These are phyloP conservation scores for Iguana delicatissima DNA, from an alignment of 2,797 vertebrate genomes.

Conservation along the genomic window DNA sequence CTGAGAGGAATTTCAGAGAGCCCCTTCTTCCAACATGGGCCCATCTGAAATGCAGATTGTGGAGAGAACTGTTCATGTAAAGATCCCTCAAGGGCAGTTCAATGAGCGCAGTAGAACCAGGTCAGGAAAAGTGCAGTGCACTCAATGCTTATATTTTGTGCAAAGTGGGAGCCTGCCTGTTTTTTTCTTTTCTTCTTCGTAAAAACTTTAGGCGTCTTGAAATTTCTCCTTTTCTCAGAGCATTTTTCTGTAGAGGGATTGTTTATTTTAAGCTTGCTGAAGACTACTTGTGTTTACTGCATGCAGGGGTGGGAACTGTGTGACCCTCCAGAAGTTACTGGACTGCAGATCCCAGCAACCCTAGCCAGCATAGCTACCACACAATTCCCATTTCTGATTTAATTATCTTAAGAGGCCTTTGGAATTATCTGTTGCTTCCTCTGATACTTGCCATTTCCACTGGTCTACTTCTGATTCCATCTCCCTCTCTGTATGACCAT, in stretches of 20 bases:
- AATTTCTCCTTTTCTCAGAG: background rate
- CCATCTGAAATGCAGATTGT: background rate
- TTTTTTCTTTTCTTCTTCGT: background rate
- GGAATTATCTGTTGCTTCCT: no score
- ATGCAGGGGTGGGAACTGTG: background rate
- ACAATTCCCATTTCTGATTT: no score
- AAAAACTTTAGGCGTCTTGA: background rate
- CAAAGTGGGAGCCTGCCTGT: background rate
- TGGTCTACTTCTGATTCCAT: background rate
- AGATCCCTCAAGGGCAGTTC: background rate
- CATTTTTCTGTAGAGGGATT: no score
- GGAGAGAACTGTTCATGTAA: background rate
- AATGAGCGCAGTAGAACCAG: slow-evolving; percentile 1
- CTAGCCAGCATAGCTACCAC: no score
- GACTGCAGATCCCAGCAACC: no score
- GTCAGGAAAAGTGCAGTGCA: slow-evolving; percentile 30
- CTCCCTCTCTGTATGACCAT: no score
- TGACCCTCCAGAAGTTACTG: background rate
- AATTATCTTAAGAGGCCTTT: no score
- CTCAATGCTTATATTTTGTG: background rate
- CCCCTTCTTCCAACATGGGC: slow-evolving; percentile 12
- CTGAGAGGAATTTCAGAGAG: slow-evolving; percentile 12
- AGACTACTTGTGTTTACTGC: no score
- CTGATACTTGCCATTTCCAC: background rate
- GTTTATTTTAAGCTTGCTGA: no score